These are phyloP conservation scores for Otolemur crassicaudatus DNA, from an alignment of 2,797 vertebrate genomes.

Conservation along the genomic window DNA sequence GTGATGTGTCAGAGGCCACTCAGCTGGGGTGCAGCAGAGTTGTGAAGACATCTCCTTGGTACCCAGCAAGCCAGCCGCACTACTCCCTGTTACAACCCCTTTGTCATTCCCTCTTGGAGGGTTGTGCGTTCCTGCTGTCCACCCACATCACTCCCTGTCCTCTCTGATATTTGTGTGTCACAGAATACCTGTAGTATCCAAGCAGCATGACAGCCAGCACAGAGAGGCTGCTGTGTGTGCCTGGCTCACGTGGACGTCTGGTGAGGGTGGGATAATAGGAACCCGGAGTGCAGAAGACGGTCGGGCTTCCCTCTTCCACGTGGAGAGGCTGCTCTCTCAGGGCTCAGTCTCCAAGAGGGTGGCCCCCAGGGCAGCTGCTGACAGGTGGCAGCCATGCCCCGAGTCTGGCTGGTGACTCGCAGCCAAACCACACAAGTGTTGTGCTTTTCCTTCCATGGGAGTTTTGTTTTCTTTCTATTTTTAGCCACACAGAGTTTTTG, in stretches of 20 bases:
- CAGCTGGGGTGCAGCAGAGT: not conserved
- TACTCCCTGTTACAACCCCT: fast-evolving
- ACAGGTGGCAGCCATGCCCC: not conserved
- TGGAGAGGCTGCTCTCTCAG: not conserved
- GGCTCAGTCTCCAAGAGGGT: fast-evolving
- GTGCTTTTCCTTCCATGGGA: not conserved
- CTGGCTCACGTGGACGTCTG: fast-evolving
- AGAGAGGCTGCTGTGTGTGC: not conserved
- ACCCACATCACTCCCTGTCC: fast-evolving
- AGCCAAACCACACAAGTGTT: not conserved
- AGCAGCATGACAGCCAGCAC: too few species aligned
- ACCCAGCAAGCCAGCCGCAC: fast-evolving
- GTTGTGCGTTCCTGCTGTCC: not conserved
- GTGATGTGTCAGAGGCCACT: not conserved
- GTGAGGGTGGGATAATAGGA: not conserved
- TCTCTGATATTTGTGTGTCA: not conserved
- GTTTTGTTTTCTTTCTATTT: not conserved
- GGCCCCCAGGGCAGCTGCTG: not conserved
- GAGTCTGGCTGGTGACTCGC: fast-evolving
- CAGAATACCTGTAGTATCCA: fast-evolving
- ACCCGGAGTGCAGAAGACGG: not conserved
- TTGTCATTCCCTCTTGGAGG: not conserved
- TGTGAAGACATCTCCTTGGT: too few species aligned
- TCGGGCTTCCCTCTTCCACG: fast-evolving
- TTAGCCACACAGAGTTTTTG: not conserved